These are phyloP conservation scores for Leptobrachium leishanense DNA, from an alignment of 2,113 vertebrate genomes.

Conservation along the genomic window DNA sequence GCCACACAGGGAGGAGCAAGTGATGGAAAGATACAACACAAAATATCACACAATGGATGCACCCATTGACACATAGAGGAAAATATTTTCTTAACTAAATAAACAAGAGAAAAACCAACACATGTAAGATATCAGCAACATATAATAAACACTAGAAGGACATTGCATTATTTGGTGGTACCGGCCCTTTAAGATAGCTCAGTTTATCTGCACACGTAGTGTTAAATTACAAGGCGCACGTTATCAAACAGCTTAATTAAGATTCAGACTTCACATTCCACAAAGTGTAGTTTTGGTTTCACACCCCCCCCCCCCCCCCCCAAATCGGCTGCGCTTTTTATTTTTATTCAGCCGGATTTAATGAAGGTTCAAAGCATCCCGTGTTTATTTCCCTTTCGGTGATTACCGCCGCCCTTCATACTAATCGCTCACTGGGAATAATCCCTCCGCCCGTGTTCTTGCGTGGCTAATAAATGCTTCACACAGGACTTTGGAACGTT, in stretches of 20 bases:
- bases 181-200: no score
- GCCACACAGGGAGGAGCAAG: no score
- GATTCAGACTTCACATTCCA: neutral
- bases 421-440: neutral
- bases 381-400: conserved; percentile 18
- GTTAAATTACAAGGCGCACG: neutral
- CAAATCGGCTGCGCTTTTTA: neutral
- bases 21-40: no score
- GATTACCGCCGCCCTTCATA: neutral
- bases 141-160: no score
- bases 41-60: no score
- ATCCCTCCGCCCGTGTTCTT: neutral
- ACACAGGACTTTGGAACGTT: conserved; percentile 5
- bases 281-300: neutral
- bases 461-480: conserved; percentile 13
- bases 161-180: no score
- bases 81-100: no score
- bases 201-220: no score
- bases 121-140: no score
- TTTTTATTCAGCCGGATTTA: neutral
- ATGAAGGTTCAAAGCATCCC: neutral
- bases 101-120: no score
- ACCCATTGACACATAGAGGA: no score
- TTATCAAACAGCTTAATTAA: conserved; percentile 8
- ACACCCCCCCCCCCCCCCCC: neutral